Conservation (phyloP, 2,113 vertebrate species). For the Sinocyclocheilus rhinocerous region DNA sequence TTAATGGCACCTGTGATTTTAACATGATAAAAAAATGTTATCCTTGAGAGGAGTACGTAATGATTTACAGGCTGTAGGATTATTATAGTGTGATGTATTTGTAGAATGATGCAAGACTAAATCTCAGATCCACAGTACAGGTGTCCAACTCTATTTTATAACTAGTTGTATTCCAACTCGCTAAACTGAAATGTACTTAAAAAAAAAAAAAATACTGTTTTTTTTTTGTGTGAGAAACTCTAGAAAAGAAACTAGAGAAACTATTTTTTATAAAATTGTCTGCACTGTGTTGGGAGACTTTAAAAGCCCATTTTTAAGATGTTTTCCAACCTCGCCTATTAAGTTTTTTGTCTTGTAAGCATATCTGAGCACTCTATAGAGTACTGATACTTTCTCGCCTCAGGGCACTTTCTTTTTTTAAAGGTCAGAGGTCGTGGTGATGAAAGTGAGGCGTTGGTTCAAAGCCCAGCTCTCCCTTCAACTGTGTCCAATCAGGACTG, state of each 20-base stretch:
- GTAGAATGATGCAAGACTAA: slow-evolving; percentile 21
- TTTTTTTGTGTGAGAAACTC: background rate
- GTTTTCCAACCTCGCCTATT: background rate
- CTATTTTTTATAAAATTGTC: background rate
- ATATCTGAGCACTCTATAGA: slow-evolving; percentile 20
- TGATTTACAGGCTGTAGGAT: slow-evolving; percentile 28
- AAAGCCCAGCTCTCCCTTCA: slow-evolving; percentile 76
- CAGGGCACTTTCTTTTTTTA: slow-evolving; percentile 85
- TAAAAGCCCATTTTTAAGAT: background rate
- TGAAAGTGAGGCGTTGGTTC: slow-evolving; percentile 64
- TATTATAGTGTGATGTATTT: slow-evolving; percentile 24
- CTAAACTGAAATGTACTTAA: background rate
- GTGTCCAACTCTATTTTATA: slow-evolving; percentile 27
- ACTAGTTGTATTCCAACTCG: background rate
- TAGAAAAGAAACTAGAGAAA: too few relatives aligned
- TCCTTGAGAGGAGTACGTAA: slow-evolving; percentile 9
- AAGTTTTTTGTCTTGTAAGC: background rate
- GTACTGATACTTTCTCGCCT: slow-evolving; percentile 37
- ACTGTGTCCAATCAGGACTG: slow-evolving; percentile 71
- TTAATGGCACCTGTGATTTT: slow-evolving; percentile 23
- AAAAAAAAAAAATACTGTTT: background rate
- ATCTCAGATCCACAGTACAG: background rate
- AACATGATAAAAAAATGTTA: background rate
- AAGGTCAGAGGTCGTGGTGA: slow-evolving; percentile 68
- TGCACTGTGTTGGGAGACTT: background rate